These are phyloP conservation scores for Corvus moneduloides DNA, from an alignment of 2,113 vertebrate genomes.

Conservation along the genomic window DNA sequence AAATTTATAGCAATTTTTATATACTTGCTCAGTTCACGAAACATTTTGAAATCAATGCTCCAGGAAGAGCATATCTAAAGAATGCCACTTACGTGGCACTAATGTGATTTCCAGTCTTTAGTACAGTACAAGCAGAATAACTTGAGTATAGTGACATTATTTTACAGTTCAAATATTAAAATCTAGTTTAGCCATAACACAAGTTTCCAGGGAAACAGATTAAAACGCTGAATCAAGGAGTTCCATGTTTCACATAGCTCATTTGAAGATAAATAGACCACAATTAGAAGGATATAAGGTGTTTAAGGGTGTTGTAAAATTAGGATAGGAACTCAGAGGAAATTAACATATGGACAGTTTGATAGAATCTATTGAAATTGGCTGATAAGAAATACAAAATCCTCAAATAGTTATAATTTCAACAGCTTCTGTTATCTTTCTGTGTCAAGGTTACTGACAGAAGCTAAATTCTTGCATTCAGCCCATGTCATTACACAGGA, in stretches of 20 bases:
- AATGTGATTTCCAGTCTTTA: neutral
- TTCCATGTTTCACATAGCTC: neutral
- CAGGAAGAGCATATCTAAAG: neutral
- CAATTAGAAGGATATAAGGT: neutral
- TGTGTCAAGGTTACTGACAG: neutral
- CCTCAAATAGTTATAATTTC: neutral
- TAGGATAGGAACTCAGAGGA: neutral
- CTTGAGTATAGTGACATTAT: neutral
- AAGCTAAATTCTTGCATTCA: slow-evolving; percentile 13
- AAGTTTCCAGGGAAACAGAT: neutral
- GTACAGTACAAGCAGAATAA: neutral
- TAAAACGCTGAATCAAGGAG: neutral
- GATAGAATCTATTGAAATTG: neutral
- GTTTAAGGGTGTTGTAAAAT: neutral
- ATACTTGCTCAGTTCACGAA: neutral
- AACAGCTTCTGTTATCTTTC: neutral
- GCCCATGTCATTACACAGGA: neutral
- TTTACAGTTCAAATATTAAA: neutral
- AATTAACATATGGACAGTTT: neutral
- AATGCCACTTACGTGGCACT: neutral
- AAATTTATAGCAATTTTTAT: neutral
- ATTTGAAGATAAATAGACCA: neutral
- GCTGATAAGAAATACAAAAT: neutral
- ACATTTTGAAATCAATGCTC: neutral
- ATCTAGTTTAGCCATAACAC: neutral